phyloP scores from a whole-genome alignment of 2,888 invertebrate genomes.

The Zygothrica quintamaculata region DNA sequence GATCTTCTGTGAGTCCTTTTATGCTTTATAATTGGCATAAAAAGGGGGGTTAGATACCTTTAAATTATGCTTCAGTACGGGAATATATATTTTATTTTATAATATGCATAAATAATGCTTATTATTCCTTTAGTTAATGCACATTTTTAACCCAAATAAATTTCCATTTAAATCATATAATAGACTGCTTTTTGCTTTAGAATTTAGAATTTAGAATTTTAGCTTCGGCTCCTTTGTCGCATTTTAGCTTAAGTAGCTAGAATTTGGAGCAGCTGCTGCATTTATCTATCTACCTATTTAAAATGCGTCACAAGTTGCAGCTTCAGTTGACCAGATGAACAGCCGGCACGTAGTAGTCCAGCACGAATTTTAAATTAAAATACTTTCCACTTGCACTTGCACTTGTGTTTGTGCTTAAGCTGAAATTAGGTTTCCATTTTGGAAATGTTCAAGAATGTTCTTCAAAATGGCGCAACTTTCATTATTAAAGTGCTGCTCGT shows the following conservation, averaged over 20 bases:
- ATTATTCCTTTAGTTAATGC: too few species aligned
- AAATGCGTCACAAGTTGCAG: conserved; percentile 4
- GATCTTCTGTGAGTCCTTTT: too few species aligned
- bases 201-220: too few species aligned
- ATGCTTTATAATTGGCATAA: too few species aligned
- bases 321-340: conserved; percentile 5
- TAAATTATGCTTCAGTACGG: too few species aligned
- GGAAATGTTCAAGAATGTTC: conserved; percentile 43
- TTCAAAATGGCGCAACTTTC: conserved; percentile 65
- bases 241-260: conserved; percentile 40
- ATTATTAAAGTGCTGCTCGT: conserved; percentile 72
- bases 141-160: too few species aligned
- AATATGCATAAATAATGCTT: too few species aligned
- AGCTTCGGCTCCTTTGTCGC: conserved; percentile 10
- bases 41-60: too few species aligned
- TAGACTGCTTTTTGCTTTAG: too few species aligned
- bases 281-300: background rate
- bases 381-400: conserved; percentile 64
- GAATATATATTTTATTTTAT: too few species aligned
- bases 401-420: conserved; percentile 54
- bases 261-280: conserved; percentile 34
- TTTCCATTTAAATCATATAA: too few species aligned
- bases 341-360: conserved; percentile 53
- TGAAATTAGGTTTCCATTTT: conserved; percentile 66
- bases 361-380: conserved; percentile 70